phyloP scores from a whole-genome alignment of 2,113 vertebrate genomes.

The Syrrhaptes paradoxus region DNA sequence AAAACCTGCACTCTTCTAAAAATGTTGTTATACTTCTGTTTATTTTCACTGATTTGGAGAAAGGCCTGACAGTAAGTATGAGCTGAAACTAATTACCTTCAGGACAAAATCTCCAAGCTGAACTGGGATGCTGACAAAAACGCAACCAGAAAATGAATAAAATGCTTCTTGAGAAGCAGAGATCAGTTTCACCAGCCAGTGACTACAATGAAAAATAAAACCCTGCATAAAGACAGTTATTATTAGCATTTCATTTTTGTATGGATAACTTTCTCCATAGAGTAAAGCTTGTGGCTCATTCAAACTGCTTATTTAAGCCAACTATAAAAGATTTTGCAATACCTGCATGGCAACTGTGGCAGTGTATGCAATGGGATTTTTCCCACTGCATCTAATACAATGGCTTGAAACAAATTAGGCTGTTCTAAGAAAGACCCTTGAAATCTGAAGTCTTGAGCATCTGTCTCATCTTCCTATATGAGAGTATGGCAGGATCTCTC shows the following conservation, averaged over 20 bases:
- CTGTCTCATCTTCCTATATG: neutral
- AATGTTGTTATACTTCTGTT: constrained; percentile 7
- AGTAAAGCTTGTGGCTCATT: constrained; percentile 28
- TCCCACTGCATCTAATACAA: neutral
- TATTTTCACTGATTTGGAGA: constrained; percentile 36
- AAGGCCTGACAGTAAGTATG: constrained; percentile 48
- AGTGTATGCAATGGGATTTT: neutral
- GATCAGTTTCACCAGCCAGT: neutral
- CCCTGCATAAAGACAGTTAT: constrained; percentile 34
- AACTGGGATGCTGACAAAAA: constrained; percentile 70
- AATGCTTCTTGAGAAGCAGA: constrained; percentile 60
- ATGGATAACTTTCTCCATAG: constrained; percentile 10
- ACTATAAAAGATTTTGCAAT: neutral
- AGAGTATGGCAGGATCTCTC: neutral
- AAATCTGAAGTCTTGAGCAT: neutral
- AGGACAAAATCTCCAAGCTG: constrained; percentile 56
- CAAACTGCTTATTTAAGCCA: constrained; percentile 42
- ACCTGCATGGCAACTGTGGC: neutral
- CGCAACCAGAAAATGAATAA: constrained; percentile 72
- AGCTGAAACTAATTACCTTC: constrained; percentile 72
- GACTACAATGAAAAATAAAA: constrained; percentile 37
- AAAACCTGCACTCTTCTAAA: neutral
- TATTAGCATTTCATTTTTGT: constrained; percentile 55
- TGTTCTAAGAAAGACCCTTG: neutral
- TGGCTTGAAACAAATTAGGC: neutral